These are phyloP conservation scores for Xestobium rufovillosum DNA, from an alignment of 2,888 invertebrate genomes.

Conservation along the genomic window DNA sequence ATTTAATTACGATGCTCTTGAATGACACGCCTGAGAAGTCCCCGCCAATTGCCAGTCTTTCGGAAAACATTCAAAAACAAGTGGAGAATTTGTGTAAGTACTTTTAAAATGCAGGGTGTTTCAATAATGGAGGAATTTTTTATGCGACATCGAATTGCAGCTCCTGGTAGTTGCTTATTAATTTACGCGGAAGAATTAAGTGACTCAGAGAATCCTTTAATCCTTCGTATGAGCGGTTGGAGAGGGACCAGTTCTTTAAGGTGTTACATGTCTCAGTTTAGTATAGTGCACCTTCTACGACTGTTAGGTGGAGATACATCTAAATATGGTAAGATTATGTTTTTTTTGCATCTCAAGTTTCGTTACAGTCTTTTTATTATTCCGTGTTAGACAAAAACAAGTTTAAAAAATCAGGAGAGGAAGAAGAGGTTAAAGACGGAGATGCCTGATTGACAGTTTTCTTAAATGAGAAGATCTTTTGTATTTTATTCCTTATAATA, in stretches of 20 bases:
- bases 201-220: conserved; percentile 43
- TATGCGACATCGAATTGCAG: conserved; percentile 33
- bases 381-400: conserved; percentile 57
- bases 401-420: conserved; percentile 55
- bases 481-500: too few species aligned
- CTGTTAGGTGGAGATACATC: conserved; percentile 79
- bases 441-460: conserved; percentile 24
- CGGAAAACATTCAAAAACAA: conserved; percentile 57
- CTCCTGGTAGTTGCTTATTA: conserved; percentile 70
- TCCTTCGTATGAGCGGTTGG: conserved; percentile 80
- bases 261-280: conserved; percentile 79
- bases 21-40: conserved; percentile 73
- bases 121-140: conserved; percentile 2
- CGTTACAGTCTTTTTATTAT: too few species aligned
- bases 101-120: too few species aligned
- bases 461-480: too few species aligned
- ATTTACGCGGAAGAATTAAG: conserved; percentile 50
- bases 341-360: conserved; percentile 1
- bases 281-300: conserved; percentile 79
- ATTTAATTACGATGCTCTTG: conserved; percentile 69
- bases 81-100: conserved; percentile 63
- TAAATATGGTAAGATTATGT: conserved; percentile 61
- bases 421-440: conserved; percentile 28
- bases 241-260: conserved; percentile 78
- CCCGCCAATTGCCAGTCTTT: conserved; percentile 64